Conservation (phyloP, 2,888 invertebrate species). For the Axea sp. region DNA sequence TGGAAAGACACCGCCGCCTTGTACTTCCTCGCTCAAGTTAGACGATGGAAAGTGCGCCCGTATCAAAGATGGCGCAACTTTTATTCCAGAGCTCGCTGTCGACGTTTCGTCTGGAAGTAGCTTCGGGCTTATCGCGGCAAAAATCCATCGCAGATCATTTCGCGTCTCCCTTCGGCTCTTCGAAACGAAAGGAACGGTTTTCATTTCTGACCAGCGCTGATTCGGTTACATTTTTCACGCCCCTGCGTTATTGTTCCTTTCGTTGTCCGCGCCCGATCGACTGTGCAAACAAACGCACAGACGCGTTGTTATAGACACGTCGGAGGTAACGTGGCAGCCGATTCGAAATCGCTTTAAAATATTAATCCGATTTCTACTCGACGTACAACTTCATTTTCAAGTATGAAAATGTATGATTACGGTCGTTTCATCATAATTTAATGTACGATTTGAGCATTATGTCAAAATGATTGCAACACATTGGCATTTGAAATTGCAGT, state of each 20-base stretch:
- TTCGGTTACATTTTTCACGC: too few relatives aligned
- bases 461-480: conserved; percentile 49
- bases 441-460: conserved; percentile 35
- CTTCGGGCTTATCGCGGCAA: conserved; percentile 39
- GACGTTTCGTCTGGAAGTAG: conserved; percentile 55
- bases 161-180: conserved; percentile 23
- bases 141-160: conserved; percentile 48
- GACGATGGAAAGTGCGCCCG: conserved; percentile 62
- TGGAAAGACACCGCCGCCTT: conserved; percentile 70
- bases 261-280: too few relatives aligned
- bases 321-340: too few relatives aligned
- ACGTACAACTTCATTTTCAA: conserved; percentile 21
- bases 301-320: too few relatives aligned
- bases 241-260: too few relatives aligned
- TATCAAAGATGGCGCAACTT: conserved; percentile 56
- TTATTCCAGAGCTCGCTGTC: conserved; percentile 48
- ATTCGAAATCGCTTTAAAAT: not conserved
- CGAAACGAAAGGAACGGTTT: conserved; percentile 19
- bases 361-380: conserved; percentile 25
- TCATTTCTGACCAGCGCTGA: not conserved
- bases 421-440: conserved; percentile 43
- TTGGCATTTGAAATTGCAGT: conserved; percentile 38
- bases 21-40: conserved; percentile 55
- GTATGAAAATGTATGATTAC: conserved; percentile 46
- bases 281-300: too few relatives aligned